Conservation (phyloP, 1,140 invertebrate species). For the Hylaeus anthracinus region DNA sequence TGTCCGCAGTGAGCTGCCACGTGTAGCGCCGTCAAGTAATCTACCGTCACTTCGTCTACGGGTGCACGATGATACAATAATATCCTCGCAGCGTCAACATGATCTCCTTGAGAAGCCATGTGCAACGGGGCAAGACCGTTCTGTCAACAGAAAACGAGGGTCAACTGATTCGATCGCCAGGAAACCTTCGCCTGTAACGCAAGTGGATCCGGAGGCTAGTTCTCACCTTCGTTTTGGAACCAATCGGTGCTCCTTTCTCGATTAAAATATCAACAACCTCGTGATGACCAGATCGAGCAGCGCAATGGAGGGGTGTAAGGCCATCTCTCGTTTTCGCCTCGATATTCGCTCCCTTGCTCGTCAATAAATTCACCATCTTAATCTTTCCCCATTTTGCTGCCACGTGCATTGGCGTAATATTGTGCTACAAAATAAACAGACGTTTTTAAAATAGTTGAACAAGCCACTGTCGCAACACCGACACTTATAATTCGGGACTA, state of each 20-base stretch:
- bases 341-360: constrained; percentile 94
- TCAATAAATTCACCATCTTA: constrained; percentile 93
- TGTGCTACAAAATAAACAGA: constrained; percentile 83
- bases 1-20: constrained; percentile 98
- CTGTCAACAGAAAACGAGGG: constrained; percentile 79
- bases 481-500: too few relatives aligned
- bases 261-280: constrained; percentile 96
- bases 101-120: constrained; percentile 98
- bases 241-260: constrained; percentile 95
- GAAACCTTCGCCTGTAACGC: not conserved
- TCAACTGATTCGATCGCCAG: not conserved
- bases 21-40: constrained; percentile 98
- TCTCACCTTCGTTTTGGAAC: constrained; percentile 97
- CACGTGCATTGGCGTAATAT: constrained; percentile 95
- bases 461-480: too few relatives aligned
- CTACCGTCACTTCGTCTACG: constrained; percentile 98
- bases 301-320: constrained; percentile 95
- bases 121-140: constrained; percentile 95
- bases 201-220: not conserved
- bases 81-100: constrained; percentile 96
- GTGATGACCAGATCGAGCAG: constrained; percentile 97
- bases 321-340: constrained; percentile 97
- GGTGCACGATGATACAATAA: constrained; percentile 95
- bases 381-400: constrained; percentile 98
- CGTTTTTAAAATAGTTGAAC: not conserved